Evolutionary conservation across 2,113 vertebrate genomes (phyloP), one percentile per base, ranked within the genome.

Genomic region (Sterrhoptilus dennistouni): DNA sequence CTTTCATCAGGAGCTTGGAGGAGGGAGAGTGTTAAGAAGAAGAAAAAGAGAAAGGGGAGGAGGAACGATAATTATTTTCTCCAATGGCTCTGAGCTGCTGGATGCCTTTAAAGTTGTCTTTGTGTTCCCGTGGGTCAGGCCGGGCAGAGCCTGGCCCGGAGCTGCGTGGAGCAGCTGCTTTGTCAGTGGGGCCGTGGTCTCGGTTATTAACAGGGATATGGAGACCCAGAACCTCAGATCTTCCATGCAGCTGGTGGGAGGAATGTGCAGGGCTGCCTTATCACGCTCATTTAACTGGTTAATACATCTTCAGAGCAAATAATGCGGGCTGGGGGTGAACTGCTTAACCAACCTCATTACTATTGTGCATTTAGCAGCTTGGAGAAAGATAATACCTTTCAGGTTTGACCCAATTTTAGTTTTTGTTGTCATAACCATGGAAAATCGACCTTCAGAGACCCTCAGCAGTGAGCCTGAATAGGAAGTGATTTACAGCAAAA

Each of bases 371-470:
- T 97, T 98, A 98, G 97, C 96, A 93, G 96, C 97, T 96, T 61
- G 70, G 86, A 93, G 95, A 96, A 96, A 97, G 98, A 97, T 94
- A 96, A 97, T 96, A 97, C 97, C 97, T 98, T 98, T 97, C 97
- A 95, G 96, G 97, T 98, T 97, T 98, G 97, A 98, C 98, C 98
- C 97, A 98, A 95, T 98, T 98, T 97, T 97, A 89, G 95, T 96
- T 97, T 96, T 97, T 97, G 97, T 98, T 98, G 97, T 97, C 96
- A 97, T 97, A 96, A 97, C 96, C 91, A 70, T 96, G 96, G 97
- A 97, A 97, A 97, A 97, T 97, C 65, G 97, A 97, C 98, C 97
- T 97, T 90, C 81, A 96, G 97, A 97, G 97, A 96, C 97, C 97
- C 97, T 96, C 92, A 77, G 96, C 95, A 87, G 96, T 45, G 44